Conservation (phyloP, 2,888 invertebrate species). For the Norana najaformis region DNA sequence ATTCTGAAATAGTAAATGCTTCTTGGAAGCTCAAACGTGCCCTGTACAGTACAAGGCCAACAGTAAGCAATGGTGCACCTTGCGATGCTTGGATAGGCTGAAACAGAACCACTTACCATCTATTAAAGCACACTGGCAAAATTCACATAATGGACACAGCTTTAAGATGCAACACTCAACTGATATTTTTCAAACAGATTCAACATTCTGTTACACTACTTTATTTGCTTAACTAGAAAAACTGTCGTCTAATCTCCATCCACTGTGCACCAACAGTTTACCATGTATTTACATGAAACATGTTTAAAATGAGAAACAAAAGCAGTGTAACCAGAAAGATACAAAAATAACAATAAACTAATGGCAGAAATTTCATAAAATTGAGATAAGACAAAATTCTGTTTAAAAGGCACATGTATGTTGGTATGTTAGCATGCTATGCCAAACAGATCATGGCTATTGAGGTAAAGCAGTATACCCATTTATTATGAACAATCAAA, state of each 20-base stretch:
- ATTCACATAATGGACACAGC: too few species aligned
- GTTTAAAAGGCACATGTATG: neutral
- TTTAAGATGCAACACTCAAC: neutral
- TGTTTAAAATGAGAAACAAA: too few species aligned
- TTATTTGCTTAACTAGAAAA: neutral
- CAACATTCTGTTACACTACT: neutral
- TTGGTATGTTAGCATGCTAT: neutral
- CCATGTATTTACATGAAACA: neutral
- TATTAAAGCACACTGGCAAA: too few species aligned
- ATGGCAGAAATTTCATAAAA: neutral
- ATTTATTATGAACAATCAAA: neutral
- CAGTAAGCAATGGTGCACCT: too few species aligned
- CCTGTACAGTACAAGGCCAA: too few species aligned
- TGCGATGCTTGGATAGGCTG: too few species aligned
- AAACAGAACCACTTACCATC: too few species aligned
- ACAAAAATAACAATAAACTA: neutral
- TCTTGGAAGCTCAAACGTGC: too few species aligned
- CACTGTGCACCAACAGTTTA: neutral
- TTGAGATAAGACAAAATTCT: neutral
- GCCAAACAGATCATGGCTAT: neutral
- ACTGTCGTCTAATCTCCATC: neutral
- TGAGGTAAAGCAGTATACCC: neutral
- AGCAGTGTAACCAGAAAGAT: too few species aligned
- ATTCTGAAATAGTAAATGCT: too few species aligned
- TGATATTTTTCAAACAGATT: neutral